Conservation (phyloP, 2,797 vertebrate species). For the Falco naumanni region DNA sequence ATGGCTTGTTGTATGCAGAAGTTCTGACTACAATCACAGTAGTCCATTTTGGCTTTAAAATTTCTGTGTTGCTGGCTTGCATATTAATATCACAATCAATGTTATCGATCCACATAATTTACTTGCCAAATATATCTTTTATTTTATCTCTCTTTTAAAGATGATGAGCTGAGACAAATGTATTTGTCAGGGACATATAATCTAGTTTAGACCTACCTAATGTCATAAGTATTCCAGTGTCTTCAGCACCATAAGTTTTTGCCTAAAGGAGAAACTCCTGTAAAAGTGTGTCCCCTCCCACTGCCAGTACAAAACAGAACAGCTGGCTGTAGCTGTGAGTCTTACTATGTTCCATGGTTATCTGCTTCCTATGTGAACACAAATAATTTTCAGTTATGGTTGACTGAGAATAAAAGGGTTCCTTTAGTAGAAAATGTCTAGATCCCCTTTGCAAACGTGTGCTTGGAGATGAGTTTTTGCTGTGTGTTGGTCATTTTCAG, state of each 20-base stretch:
- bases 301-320: neutral
- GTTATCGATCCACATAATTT: neutral
- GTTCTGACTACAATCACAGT: neutral
- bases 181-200: neutral
- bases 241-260: neutral
- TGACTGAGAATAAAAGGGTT: neutral
- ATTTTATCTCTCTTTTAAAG: neutral
- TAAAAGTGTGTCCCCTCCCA: neutral
- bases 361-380: neutral
- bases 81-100: neutral
- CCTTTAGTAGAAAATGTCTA: neutral
- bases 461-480: neutral
- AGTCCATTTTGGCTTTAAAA: neutral
- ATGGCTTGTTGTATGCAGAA: neutral
- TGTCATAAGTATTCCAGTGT: neutral
- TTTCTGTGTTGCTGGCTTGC: neutral
- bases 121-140: neutral
- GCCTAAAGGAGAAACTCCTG: neutral
- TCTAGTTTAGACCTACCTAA: neutral
- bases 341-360: neutral
- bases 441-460: neutral
- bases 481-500: neutral
- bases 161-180: neutral
- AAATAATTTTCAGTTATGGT: neutral
- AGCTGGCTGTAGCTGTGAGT: neutral